Evolutionary conservation across 2,888 invertebrate genomes (phyloP), one percentile per base, ranked within the genome.

Genomic region (Scaptomyza reducta): DNA sequence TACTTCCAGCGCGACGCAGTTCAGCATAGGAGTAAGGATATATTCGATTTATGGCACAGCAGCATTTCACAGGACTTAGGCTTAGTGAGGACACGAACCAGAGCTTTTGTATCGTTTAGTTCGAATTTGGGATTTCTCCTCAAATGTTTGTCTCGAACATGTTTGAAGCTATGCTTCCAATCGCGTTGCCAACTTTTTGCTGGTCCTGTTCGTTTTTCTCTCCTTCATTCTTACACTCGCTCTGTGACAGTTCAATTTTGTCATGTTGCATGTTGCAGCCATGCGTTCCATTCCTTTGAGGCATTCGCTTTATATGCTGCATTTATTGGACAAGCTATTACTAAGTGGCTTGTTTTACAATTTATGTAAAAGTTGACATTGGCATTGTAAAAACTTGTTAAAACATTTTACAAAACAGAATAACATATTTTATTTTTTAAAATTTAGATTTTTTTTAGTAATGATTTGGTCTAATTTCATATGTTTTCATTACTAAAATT

Each of bases 21-120:
- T 22, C 22, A 7, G 67, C 79, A 76, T 13, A 7, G 62, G 31
- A 13, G 40, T 16, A 42, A 46, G 9, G 3, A 6, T 7, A n/a
- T 31, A n/a, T 6, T 33, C 14, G 16, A 1, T 33, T 63, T 59
- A 56, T 47, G 14, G 55, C 57, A 38, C 11, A 22, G 18, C 18
- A 33, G 41, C 11, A 13, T 29, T 11, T 33, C 7, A 41, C 22
- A 18, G 6, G 33, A 1, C n/a, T n/a, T n/a, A n/a, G 27, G 11
- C n/a, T 49, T 67, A 82, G 76, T 40, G 33, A 13, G 35, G 64
- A 35, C 42, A 6, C 6, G 22, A 57, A 82, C 85, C 85, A 50
- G 40, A 75, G 79, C 79, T 65, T 58, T 63, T 4, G 22, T 3
- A 7, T 14, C 33, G 11, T 4, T 0, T 10, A 9, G 10, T 11